Conservation (phyloP, 2,888 invertebrate genomes). For the Clepsis dumicolana region DNA sequence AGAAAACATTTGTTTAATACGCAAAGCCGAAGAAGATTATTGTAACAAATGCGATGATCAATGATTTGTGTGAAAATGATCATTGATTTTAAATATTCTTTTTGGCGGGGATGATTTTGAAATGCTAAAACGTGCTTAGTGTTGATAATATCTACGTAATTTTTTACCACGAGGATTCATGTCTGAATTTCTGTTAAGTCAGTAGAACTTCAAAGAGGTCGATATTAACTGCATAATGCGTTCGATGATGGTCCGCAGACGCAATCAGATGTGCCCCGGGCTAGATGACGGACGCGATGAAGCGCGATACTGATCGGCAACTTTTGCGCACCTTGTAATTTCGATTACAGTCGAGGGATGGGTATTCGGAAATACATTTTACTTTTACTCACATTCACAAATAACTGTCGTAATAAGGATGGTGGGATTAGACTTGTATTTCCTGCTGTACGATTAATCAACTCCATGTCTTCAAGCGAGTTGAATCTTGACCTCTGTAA, state of each 20-base stretch:
- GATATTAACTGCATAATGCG: conserved; percentile 72
- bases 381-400: background rate
- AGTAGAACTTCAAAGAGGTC: conserved; percentile 44
- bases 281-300: conserved; percentile 74
- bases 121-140: conserved; percentile 5
- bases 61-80: conserved; percentile 61
- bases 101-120: background rate
- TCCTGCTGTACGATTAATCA: conserved; percentile 30
- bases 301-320: conserved; percentile 69
- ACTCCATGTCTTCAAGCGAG: conserved; percentile 30
- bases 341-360: conserved; percentile 50
- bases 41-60: conserved; percentile 58
- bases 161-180: background rate
- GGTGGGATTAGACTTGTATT: background rate
- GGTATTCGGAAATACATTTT: conserved; percentile 43
- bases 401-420: background rate
- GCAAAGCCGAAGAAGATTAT: conserved; percentile 69
- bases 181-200: conserved; percentile 41
- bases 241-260: conserved; percentile 64
- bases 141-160: background rate
- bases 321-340: conserved; percentile 69
- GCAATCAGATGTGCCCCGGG: conserved; percentile 73
- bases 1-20: conserved; percentile 78
- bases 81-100: conserved; percentile 50
- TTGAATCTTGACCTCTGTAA: conserved; percentile 71